Evolutionary conservation across 2,888 invertebrate genomes (phyloP), one percentile per base, ranked within the genome.

Genomic region (Mythimna lalbum): DNA sequence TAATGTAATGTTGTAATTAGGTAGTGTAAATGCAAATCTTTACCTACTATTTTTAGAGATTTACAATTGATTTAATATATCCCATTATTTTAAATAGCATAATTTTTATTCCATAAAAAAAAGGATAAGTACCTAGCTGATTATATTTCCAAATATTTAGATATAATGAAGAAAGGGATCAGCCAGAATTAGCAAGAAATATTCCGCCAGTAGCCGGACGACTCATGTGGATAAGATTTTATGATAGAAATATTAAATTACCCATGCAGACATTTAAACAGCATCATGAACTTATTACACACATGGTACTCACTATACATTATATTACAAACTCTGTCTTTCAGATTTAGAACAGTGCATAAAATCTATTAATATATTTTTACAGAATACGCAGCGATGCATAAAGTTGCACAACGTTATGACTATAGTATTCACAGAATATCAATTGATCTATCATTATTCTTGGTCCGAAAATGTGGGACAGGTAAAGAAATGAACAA

Each of bases 171-270:
- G 97, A 97, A 82, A 96, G 98, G 83, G 97, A 97, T 69, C 96
- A 97, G 80, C 98, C 98, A 0, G 96, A 97, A 2, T 90, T 98
- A 14, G 97, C 98, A 0, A 95, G 97, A 69, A 98, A 98, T 87
- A 96, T 97, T 95, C 98, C 98, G 4, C 98, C 98, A 0, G 97
- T 98, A 21, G 96, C 98, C 21, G 98, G 98, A 6, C 96, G 98
- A 86, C 97, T 99, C 27, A 96, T 97, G 89, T 99, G 99, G 98
- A 97, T 98, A 80, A 95, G 98, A 72, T 98, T 98, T 85, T 96
- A 98, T 72, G 97, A 97, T 83, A 96, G 96, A 72, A 97, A 97
- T 77, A 97, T 98, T 66, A 97, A 97, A 86, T 94, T 94, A 27
- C 98, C 98, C 0, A 98, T 98, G 98, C 94, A 97, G 61, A 95